Base-by-base conservation (phyloP, 2,113 vertebrate species). In the Cairina moschata region DNA sequence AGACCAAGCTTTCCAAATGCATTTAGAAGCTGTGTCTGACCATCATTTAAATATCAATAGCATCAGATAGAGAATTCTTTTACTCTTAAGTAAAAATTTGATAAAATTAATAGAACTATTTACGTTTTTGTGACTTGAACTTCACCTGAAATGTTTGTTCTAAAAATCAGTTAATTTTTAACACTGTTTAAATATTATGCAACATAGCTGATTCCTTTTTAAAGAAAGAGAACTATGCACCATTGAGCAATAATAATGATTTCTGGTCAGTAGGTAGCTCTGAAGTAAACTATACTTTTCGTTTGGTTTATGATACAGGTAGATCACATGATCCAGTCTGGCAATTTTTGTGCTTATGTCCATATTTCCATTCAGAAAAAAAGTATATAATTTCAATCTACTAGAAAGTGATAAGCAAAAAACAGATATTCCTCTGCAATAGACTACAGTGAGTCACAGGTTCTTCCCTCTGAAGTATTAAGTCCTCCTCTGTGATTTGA, bases 121-220 rank as follows among this genome's bases (percentile, higher is more conserved):
- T 28, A 14, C 1, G 0, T 6, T 87, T 71, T 52, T 59, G 20
- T 65, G 65, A 72, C 42, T 90, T 23, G 13, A 71, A 58, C 42
- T 83, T 93, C 52, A 96, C 38, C 26, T 42, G 18, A 59, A 90
- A 34, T 18, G 58, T 16, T 44, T 58, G 26, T 32, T 90, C 74
- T 50, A 80, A 66, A 76, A 17, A 50, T 59, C 75, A 63, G 86
- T 95, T 96, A 96, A 95, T 93, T 90, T 95, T 97, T 93, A 96
- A 76, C 91, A 56, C n/a, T 91, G 78, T 87, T 96, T 88, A 87
- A 95, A 96, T 72, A 96, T 96, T 96, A 74, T 14, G 10, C 88
- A 97, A 96, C 38, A 5, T 8, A 54, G 78, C 56, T 2, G 32
- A 69, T 42, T 73, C 34, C 7, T 42, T 63, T 48, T 59, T 21